Evolutionary conservation across 2,797 vertebrate species (phyloP), one percentile per base, ranked within the genome.

Genomic region (Cetoscarus ocellatus): DNA sequence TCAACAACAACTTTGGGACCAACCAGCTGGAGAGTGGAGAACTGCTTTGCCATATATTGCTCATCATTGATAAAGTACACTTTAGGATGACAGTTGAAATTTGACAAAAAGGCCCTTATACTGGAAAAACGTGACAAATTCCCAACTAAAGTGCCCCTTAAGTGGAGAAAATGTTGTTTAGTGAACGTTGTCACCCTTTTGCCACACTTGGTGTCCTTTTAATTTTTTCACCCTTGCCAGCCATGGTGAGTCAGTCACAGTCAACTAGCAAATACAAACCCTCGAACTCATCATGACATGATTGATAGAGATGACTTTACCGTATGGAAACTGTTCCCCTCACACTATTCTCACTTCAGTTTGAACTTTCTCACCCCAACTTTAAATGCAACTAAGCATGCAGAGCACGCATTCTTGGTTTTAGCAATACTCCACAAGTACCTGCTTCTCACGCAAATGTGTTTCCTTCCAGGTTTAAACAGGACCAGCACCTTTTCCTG

Each of bases 401-500:
- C 71, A 73, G 75, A 83, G 73, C 56, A n/a, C 35, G 17, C 38
- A 13, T 3, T 57, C 10, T 38, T 50, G 47, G 18, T 64, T 73
- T 73, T 7, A 52, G 15, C 15, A 58, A 60, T 18, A 51, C 7
- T 3, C 15, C 0, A 10, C 13, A n/a, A 17, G 5, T 70, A 81
- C 10, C 49, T 1, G 2, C 48, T 65, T 88, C 65, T 72, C 78
- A 72, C 18, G 1, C 5, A 0, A 3, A 0, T 82, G 67, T 76
- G 11, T 18, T 71, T 56, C 55, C 9, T 15, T 66, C 53, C 83
- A 98, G 97, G 96, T 76, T 83, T 98, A 75, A 96, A 96, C 91
- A 92, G 91, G 76, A 96, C 95, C 10, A 95, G 96, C 48, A 93
- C 94, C 1, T 97, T 97, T 82, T 97, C 96, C 7, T 98, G 97